Evolutionary conservation across 2,888 invertebrate species (phyloP).

Genomic region (Aproaerema taeniolella): DNA sequence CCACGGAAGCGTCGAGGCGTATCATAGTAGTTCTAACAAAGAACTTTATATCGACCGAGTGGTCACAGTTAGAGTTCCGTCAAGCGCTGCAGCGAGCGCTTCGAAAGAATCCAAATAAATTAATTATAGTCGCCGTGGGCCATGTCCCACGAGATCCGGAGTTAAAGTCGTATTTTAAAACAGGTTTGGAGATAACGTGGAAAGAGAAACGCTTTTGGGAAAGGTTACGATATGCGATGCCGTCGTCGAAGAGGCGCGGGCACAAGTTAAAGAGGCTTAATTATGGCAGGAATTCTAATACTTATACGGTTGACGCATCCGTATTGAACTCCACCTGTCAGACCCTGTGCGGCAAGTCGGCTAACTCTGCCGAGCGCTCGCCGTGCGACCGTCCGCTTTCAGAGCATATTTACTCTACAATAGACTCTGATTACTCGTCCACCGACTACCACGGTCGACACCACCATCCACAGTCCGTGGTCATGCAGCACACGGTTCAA

Average conservation of each 20-base stretch:
- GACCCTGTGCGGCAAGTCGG: constrained; percentile 75
- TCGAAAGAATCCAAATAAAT: constrained; percentile 88
- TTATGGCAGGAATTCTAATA: constrained; percentile 89
- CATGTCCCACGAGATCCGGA: constrained; percentile 91
- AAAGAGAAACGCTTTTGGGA: constrained; percentile 97
- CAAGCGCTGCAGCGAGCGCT: constrained; percentile 93
- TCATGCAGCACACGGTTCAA: constrained; percentile 70
- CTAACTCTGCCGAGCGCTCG: constrained; percentile 74
- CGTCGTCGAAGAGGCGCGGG: constrained; percentile 83
- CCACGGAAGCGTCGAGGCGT: constrained; percentile 91
- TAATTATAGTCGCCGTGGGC: constrained; percentile 90
- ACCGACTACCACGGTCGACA: constrained; percentile 61
- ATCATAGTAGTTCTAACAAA: constrained; percentile 92
- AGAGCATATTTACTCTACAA: constrained; percentile 93
- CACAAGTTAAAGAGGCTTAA: constrained; percentile 77
- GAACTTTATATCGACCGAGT: constrained; percentile 94
- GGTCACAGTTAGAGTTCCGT: constrained; percentile 94
- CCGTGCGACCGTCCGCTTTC: constrained; percentile 86
- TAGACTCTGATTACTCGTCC: constrained; percentile 92
- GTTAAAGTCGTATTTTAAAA: constrained; percentile 91
- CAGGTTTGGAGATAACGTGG: constrained; percentile 90
- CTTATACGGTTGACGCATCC: constrained; percentile 86
- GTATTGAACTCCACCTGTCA: constrained; percentile 79
- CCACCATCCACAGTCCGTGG: constrained; percentile 62
- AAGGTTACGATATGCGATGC: constrained; percentile 92